A percentile compares a stretch with the other conserved stretches of the same genome.
Conservation (phyloP, 2,113 vertebrate species). For the Hirundichthys speculiger region DNA sequence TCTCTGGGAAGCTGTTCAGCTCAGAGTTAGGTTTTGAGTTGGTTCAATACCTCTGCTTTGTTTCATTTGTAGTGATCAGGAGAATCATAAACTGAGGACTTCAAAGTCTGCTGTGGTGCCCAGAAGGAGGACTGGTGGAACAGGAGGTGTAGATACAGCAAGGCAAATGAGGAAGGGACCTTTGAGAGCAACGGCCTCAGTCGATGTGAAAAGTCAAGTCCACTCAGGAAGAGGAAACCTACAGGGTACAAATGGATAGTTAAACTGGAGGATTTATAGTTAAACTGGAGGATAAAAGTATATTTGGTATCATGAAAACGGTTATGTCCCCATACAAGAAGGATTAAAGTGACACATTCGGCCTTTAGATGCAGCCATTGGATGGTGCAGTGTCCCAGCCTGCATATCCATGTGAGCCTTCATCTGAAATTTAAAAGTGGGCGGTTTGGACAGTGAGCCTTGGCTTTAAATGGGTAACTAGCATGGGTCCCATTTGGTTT, state of each 20-base stretch:
- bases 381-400: too few species aligned
- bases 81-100: conserved; percentile 60
- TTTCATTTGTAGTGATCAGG: conserved; percentile 68
- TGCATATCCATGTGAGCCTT: too few species aligned
- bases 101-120: conserved; percentile 51
- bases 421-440: too few species aligned
- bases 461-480: too few species aligned
- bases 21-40: conserved; percentile 38
- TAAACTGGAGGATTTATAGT: conserved; percentile 1
- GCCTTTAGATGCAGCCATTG: too few species aligned
- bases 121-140: conserved; percentile 37
- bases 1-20: conserved; percentile 31
- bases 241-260: conserved; percentile 68
- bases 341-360: neutral
- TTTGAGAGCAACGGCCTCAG: conserved; percentile 39
- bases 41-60: conserved; percentile 44
- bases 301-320: neutral
- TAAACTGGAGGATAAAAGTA: conserved; percentile 9
- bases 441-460: too few species aligned
- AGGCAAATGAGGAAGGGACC: conserved; percentile 40
- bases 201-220: conserved; percentile 47
- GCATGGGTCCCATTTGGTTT: too few species aligned
- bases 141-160: conserved; percentile 12
- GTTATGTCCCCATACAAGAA: neutral
- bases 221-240: conserved; percentile 73